Conservation (phyloP, 2,888 invertebrate species). For the Aethes cnicana region DNA sequence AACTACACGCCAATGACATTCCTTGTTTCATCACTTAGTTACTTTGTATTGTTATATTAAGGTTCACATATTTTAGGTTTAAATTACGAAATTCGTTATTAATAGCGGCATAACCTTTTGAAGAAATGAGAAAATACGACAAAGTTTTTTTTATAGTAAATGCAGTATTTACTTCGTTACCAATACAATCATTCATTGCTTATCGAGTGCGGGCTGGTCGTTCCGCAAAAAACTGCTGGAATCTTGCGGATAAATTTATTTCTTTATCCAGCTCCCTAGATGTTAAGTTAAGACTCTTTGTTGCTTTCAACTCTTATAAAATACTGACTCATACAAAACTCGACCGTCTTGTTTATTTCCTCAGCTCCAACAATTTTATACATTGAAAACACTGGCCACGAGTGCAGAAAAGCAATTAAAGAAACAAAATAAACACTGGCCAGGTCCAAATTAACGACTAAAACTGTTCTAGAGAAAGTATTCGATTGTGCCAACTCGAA, state of each 20-base stretch:
- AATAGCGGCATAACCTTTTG: conserved; percentile 1
- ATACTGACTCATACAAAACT: conserved; percentile 19
- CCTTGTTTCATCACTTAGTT: too few species aligned
- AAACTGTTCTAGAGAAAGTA: conserved; percentile 25
- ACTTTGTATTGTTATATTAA: too few species aligned
- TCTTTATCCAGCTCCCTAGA: conserved; percentile 36
- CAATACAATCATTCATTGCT: conserved; percentile 32
- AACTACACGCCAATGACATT: too few species aligned
- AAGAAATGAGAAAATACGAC: conserved; percentile 18
- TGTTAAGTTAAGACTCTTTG: conserved; percentile 31
- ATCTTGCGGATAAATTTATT: conserved; percentile 41
- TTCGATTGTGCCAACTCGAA: conserved; percentile 40
- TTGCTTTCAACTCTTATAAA: conserved; percentile 25
- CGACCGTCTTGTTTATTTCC: conserved; percentile 10
- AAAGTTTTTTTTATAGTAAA: conserved; percentile 28
- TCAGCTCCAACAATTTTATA: background rate
- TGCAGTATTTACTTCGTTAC: conserved; percentile 28
- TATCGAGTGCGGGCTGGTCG: conserved; percentile 22
- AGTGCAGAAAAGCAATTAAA: conserved; percentile 2
- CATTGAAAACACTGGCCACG: conserved; percentile 28
- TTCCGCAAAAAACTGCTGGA: conserved; percentile 36
- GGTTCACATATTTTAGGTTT: background rate
- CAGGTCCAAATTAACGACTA: conserved; percentile 10
- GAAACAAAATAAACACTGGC: conserved; percentile 6
- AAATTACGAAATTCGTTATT: background rate